Percentiles rank a stretch among this genome's conserved stretches.
Evolutionary conservation across 2,113 vertebrate genomes (phyloP).

Genomic region (Columbina picui): DNA sequence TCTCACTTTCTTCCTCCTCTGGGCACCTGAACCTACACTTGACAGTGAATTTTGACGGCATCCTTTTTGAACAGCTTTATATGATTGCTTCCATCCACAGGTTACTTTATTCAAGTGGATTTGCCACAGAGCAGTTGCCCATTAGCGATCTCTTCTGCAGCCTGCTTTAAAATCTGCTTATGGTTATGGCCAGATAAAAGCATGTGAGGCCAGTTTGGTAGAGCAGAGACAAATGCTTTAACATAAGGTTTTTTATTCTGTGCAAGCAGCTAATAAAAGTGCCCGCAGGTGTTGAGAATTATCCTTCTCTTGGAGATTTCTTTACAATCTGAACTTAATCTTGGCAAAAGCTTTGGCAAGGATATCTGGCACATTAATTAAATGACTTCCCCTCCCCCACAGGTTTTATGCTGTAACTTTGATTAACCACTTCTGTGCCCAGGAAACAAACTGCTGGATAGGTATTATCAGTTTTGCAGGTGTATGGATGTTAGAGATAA

Average conservation of each 20-base stretch:
- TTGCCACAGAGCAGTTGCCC: constrained; percentile 21
- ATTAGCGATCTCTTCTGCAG: constrained; percentile 34
- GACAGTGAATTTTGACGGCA: neutral
- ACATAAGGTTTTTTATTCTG: constrained; percentile 61
- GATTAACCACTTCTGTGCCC: constrained; percentile 53
- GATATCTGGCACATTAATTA: constrained; percentile 69
- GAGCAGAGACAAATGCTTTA: constrained; percentile 38
- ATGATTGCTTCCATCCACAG: constrained; percentile 41
- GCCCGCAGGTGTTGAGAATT: constrained; percentile 69
- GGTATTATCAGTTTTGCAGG: constrained; percentile 49
- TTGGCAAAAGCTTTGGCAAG: constrained; percentile 62
- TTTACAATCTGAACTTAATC: constrained; percentile 68
- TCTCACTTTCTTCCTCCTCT: neutral
- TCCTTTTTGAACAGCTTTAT: neutral
- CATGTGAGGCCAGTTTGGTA: constrained; percentile 37
- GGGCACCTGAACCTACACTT: neutral
- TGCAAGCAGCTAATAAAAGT: constrained; percentile 65
- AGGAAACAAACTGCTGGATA: constrained; percentile 19
- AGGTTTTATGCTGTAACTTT: constrained; percentile 36
- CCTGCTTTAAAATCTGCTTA: constrained; percentile 55
- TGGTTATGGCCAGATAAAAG: constrained; percentile 63
- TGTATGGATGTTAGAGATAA: constrained; percentile 43
- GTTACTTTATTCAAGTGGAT: neutral
- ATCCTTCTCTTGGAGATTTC: constrained; percentile 58
- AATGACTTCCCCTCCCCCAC: constrained; percentile 16